Base-by-base conservation (phyloP, 2,113 vertebrate species). In the Percina caprodes region DNA sequence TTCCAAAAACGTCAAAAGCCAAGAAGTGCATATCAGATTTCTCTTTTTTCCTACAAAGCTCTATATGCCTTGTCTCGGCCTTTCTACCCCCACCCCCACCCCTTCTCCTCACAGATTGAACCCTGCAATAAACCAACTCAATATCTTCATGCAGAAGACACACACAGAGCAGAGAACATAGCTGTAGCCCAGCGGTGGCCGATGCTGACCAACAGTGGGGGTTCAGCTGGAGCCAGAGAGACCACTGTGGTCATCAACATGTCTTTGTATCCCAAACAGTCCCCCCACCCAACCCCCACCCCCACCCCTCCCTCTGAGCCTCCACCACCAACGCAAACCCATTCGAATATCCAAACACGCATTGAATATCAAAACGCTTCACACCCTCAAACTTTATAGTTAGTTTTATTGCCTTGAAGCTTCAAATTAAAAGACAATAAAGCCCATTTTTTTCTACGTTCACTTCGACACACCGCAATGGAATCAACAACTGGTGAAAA, bases 181-280 rank as follows among this genome's bases (percentile, higher is more conserved):
- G 82, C 77, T 65, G 73, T 7, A 81, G 67, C 83, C 75, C 73
- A 62, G 78, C 26, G 49, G 81, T 89, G 85, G 90, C 74, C 60
- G 7, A 74, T 59, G 70, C 80, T 79, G 81, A 86, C 86, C 82
- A 79, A 39, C 67, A 35, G 26, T 51, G 83, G 63, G 63, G 68
- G 39, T 88, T 86, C 71, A 69, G 67, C 68, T 85, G 86, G 89
- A 91, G 88, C 86, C 92, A 88, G 87, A 54, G 56, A 86, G 86
- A 80, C 88, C 80, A 67, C 77, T 85, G 83, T 72, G 91, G 87
- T 89, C 80, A 77, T 83, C 39, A 49, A 78, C 74, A 66, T 77
- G 80, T 80, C 87, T 87, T 35, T 80, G 88, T 90, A 89, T 92
- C 85, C 88, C 85, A 92, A 92, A 92, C 81, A 89, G 85, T 83